These are phyloP conservation scores for Saturnia pavonia DNA, from an alignment of 2,888 invertebrate genomes.

Conservation along the genomic window DNA sequence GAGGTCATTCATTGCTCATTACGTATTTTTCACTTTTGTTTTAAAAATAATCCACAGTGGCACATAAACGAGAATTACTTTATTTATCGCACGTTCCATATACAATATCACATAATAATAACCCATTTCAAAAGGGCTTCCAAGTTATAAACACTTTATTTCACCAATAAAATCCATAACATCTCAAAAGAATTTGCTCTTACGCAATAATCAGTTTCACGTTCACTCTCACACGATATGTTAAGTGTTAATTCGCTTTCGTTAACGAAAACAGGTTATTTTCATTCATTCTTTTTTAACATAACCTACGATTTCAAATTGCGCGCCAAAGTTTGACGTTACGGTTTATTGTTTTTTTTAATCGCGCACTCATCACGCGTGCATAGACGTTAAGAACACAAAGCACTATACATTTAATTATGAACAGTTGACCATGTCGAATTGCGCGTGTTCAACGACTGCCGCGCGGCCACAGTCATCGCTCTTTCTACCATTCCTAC, in stretches of 20 bases:
- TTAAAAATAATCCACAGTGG: constrained; percentile 14
- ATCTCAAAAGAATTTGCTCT: constrained; percentile 52
- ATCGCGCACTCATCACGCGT: constrained; percentile 41
- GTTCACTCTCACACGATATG: constrained; percentile 72
- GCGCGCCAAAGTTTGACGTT: constrained; percentile 57
- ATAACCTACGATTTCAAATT: constrained; percentile 40
- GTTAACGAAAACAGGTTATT: constrained; percentile 63
- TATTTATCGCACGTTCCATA: constrained; percentile 23
- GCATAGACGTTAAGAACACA: constrained; percentile 18
- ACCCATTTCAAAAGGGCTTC: constrained; percentile 30
- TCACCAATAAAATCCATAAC: constrained; percentile 47
- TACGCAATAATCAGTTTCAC: constrained; percentile 72
- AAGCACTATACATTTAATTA: constrained; percentile 53
- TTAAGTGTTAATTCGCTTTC: constrained; percentile 75
- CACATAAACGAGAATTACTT: constrained; percentile 27
- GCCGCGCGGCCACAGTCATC: constrained; percentile 67
- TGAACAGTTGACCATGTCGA: constrained; percentile 79
- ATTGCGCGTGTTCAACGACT: constrained; percentile 76
- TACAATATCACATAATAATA: constrained; percentile 11
- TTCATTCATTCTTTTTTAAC: constrained; percentile 33
- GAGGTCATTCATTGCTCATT: constrained; percentile 42
- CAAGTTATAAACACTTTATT: constrained; percentile 28
- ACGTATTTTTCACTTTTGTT: constrained; percentile 14
- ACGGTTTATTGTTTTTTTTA: constrained; percentile 34
- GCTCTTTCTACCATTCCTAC: constrained; percentile 80